Evolutionary conservation across 2,113 vertebrate species (phyloP).

Genomic region (Syrrhaptes paradoxus): DNA sequence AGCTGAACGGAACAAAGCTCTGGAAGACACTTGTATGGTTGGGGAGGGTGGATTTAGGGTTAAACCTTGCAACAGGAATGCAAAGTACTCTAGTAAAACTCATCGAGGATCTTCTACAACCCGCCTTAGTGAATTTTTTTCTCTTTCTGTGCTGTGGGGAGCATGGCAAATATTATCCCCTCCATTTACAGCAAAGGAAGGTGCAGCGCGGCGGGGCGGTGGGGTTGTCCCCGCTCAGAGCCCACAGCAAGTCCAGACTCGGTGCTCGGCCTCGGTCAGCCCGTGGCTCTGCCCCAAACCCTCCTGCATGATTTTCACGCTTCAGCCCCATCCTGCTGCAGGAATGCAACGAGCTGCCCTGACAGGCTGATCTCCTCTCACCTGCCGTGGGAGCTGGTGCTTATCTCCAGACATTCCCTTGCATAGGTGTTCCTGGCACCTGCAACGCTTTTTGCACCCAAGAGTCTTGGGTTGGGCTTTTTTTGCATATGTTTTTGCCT

Average conservation of each 20-base stretch:
- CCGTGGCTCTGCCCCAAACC: background rate
- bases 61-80: background rate
- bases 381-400: background rate
- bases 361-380: background rate
- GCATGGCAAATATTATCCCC: background rate
- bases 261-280: accelerated
- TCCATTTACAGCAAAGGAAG: background rate
- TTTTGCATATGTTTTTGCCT: background rate
- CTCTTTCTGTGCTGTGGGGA: background rate
- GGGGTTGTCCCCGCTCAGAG: background rate
- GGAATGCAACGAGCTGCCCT: background rate
- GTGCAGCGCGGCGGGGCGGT: accelerated
- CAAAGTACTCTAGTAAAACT: background rate
- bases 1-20: background rate
- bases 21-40: background rate
- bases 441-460: background rate
- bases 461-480: background rate
- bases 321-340: background rate
- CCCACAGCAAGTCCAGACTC: background rate
- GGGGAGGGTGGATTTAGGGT: background rate
- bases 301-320: background rate
- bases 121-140: background rate
- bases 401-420: background rate
- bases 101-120: background rate
- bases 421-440: background rate